A percentile compares a stretch with the other conserved stretches of the same genome.
These are phyloP conservation scores for Chironomus tepperi DNA, from an alignment of 1,140 invertebrate genomes.

Conservation along the genomic window DNA sequence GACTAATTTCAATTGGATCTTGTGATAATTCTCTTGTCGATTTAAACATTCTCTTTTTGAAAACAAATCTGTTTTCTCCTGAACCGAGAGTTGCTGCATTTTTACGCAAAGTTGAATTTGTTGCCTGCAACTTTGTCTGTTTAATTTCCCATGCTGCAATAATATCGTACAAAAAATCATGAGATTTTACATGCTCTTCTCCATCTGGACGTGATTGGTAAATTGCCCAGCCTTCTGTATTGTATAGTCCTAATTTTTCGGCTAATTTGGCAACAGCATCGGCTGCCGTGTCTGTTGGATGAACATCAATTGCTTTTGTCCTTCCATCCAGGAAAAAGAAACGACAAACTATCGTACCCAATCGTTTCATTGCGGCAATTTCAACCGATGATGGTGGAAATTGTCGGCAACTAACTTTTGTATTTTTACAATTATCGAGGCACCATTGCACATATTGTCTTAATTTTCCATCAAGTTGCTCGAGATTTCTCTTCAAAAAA, in stretches of 20 bases:
- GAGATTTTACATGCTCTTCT: slow-evolving; percentile 85
- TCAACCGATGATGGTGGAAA: slow-evolving; percentile 86
- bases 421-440: slow-evolving; percentile 83
- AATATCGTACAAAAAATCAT: slow-evolving; percentile 89
- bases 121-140: slow-evolving; percentile 51
- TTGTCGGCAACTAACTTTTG: slow-evolving; percentile 68
- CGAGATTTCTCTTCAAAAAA: slow-evolving; percentile 64
- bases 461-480: slow-evolving; percentile 56
- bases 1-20: slow-evolving; percentile 89
- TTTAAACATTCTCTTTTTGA: slow-evolving; percentile 83
- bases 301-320: slow-evolving; percentile 90
- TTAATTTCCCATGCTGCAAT: slow-evolving; percentile 86
- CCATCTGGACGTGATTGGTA: slow-evolving; percentile 76
- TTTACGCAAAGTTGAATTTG: slow-evolving; percentile 45
- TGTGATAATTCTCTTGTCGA: slow-evolving; percentile 85
- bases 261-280: slow-evolving; percentile 83
- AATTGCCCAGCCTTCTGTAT: slow-evolving; percentile 87
- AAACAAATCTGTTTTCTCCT: slow-evolving; percentile 86
- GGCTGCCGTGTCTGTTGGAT: slow-evolving; percentile 86
- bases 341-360: slow-evolving; percentile 87
- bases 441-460: slow-evolving; percentile 89
- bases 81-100: slow-evolving; percentile 55
- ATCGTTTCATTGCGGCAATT: slow-evolving; percentile 81
- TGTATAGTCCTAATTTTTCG: slow-evolving; percentile 73
- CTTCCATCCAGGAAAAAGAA: slow-evolving; percentile 93